Evolutionary conservation across 2,797 vertebrate genomes (phyloP).

Genomic region (Hydrolagus colliei): DNA sequence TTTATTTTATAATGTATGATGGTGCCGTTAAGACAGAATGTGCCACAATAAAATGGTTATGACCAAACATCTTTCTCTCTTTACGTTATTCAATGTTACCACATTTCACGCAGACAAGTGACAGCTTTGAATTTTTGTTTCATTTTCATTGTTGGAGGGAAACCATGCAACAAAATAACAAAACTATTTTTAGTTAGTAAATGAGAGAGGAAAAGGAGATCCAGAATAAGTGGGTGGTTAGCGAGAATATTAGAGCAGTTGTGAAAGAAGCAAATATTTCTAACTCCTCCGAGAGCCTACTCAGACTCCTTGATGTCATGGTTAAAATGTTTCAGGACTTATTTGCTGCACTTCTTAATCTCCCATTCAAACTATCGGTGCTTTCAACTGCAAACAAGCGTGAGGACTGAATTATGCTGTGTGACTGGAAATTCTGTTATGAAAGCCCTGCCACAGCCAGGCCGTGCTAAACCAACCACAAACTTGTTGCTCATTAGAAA

Average conservation of each 20-base stretch:
- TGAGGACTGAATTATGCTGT: background rate
- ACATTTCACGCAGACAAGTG: background rate
- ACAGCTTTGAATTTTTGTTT: constrained; percentile 15
- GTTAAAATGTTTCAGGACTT: background rate
- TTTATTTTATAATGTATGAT: background rate
- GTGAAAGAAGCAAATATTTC: constrained; percentile 6
- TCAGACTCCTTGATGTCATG: background rate
- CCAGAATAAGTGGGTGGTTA: background rate
- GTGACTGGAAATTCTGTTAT: background rate
- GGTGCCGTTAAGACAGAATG: background rate
- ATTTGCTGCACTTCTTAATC: constrained; percentile 12
- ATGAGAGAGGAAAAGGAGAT: constrained; percentile 16
- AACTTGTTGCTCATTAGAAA: background rate
- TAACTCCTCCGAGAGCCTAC: background rate
- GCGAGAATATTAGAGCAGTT: background rate
- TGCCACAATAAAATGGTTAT: background rate
- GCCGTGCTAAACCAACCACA: background rate
- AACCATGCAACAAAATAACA: constrained; percentile 4
- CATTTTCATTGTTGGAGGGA: constrained; percentile 7
- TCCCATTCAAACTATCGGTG: background rate
- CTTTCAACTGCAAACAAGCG: background rate
- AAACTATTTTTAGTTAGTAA: constrained; percentile 23
- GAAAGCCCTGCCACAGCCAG: background rate
- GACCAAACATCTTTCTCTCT: background rate
- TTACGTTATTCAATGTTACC: background rate